Base-by-base conservation (phyloP, 2,888 invertebrate genomes). In the Lymantria dispar region DNA sequence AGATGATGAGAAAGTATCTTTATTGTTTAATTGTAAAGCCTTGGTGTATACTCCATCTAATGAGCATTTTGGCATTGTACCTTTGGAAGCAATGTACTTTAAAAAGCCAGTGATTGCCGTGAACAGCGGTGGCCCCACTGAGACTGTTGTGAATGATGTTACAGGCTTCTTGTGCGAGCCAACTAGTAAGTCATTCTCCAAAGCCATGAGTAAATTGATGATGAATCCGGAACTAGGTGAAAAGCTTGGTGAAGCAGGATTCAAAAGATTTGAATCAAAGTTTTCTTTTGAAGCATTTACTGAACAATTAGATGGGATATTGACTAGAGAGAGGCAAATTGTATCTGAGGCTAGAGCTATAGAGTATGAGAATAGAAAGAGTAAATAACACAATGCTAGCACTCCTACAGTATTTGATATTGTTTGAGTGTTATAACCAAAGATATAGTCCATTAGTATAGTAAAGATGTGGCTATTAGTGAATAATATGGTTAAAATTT, bases 1-100 rank as follows among this genome's bases (percentile, higher is more conserved):
- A 45, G 98, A 99, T 77, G 84, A 92, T 39, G 93, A 95, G 49
- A 99, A 99, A 86, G 93, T 96, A 7, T 93, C 95, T 11, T 86
- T 99, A 14, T 89, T 99, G n/a, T 88, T 93, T 36, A 87, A 94
- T 50, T 95, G 96, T 64, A 93, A 94, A 48, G 95, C 96, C 59
- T 87, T 99, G 14, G 77, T 99, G 15, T 99, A 99, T 77, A 99
- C 99, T 8, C 99, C 99, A 1, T 94, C 95, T 2, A 96, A 97
- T 78, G 99, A 99, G 83, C 99, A 99, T 88, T 99, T 99, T 91
- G 99, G 99, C 7, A 99, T 99, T 70, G 99, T 99, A 8, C 99
- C 99, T 0, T 91, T 99, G 48, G 99, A 99, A 92, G 98, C 99
- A 0, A 99, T 99, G 99, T 97, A 97, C 77, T 94, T 95, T 78